Base-by-base conservation (phyloP, 2,888 invertebrate genomes). In the Yponomeuta malinellus region DNA sequence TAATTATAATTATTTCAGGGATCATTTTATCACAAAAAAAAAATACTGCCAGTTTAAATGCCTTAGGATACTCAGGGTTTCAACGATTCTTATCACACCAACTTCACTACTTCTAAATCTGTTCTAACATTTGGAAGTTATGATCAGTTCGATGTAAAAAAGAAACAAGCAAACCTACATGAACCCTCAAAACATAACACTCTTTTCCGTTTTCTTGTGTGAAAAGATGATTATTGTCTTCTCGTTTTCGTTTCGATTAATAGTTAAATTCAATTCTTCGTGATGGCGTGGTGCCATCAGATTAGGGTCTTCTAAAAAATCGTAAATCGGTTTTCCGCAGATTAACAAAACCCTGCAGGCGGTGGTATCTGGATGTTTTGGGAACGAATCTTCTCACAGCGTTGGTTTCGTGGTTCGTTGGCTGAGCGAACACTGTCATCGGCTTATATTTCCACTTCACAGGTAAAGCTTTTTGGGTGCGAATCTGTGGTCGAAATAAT, bases 311-410 rank as follows among this genome's bases (percentile, higher is more conserved):
- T 43, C 8, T 63, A 1, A 15, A 63, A 1, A 23, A 10, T 63
- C 71, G 43, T 76, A 72, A 67, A 5, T 6, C 1, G 43, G 3
- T 43, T 43, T 8, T 43, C 43, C 43, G 43, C 87, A 94, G 86
- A 95, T 96, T 73, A 94, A 95, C 80, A 94, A 94, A 76, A 96
- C 96, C 1, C 87, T 97, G 70, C 90, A 94, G 69, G 94, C 96
- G 2, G 95, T 97, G 59, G 94, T 95, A 70, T 94, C 94, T 76
- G 95, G 97, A 29, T 97, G 97, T 82, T 97, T 97, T 89, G 96
- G 97, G 83, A 94, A 95, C 48, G 96, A 96, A 84, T 94, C 94
- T 73, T 92, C 93, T 69, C 93, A 97, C 75, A 96, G 96, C 70
- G 90, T 95, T 33, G 95, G 95, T 72, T 97, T 94, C 82, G 95